Evolutionary conservation across 2,888 invertebrate species (phyloP).

Genomic region (Lycia hirtaria): DNA sequence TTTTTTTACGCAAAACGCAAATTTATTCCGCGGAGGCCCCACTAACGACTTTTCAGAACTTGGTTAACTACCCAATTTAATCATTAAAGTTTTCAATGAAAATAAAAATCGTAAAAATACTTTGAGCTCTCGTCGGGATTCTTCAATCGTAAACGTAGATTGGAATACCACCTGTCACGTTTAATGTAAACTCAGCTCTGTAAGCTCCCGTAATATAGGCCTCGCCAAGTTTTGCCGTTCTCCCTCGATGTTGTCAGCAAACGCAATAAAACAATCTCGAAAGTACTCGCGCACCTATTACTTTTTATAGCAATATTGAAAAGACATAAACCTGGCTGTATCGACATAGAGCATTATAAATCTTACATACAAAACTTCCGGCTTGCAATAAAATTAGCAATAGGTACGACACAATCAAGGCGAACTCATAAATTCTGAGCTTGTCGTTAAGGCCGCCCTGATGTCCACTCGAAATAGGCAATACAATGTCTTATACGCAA

Average conservation of each 20-base stretch:
- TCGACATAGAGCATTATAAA: constrained; percentile 49
- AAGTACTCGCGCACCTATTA: constrained; percentile 49
- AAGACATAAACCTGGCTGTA: constrained; percentile 52
- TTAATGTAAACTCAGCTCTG: constrained; percentile 45
- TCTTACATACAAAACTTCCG: constrained; percentile 53
- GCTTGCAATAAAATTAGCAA: constrained; percentile 47
- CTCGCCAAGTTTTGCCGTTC: constrained; percentile 40
- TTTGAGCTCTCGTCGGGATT: constrained; percentile 44
- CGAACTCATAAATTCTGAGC: constrained; percentile 36
- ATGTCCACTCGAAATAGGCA: constrained; percentile 30
- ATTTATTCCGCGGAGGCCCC: constrained; percentile 36
- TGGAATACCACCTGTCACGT: constrained; percentile 56
- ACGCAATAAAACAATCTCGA: constrained; percentile 50
- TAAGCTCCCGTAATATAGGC: constrained; percentile 44
- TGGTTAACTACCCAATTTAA: constrained; percentile 42
- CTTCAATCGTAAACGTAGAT: constrained; percentile 58
- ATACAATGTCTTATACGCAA: constrained; percentile 30
- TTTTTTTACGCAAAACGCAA: constrained; percentile 34
- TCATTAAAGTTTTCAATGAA: constrained; percentile 44
- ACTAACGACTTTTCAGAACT: constrained; percentile 44
- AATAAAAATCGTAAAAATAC: constrained; percentile 52
- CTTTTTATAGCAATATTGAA: constrained; percentile 52
- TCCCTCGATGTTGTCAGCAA: constrained; percentile 48
- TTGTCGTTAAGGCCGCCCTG: constrained; percentile 35
- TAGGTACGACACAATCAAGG: constrained; percentile 37